These are phyloP conservation scores for Enteromius trimaculatus DNA, from an alignment of 2,797 vertebrate species.

Conservation along the genomic window DNA sequence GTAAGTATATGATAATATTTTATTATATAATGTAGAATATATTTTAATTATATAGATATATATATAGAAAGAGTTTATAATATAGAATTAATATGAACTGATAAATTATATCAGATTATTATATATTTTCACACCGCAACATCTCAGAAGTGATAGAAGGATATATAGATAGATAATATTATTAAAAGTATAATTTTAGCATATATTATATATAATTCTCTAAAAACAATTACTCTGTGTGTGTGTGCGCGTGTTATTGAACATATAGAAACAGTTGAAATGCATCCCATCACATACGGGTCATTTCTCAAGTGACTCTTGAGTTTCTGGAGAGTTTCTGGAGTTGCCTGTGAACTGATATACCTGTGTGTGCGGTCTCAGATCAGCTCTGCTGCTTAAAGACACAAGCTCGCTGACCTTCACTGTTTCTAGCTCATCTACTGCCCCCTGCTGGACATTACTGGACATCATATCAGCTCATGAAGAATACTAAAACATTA, in stretches of 20 bases:
- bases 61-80: too few relatives aligned
- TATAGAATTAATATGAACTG: too few relatives aligned
- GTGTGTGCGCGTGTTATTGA: background rate
- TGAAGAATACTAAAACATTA: background rate
- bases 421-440: slow-evolving; percentile 34
- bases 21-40: too few relatives aligned
- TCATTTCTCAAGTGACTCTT: background rate
- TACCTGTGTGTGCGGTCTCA: background rate
- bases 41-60: too few relatives aligned
- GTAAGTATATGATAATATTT: too few relatives aligned
- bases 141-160: background rate
- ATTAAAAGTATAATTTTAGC: background rate
- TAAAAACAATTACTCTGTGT: background rate
- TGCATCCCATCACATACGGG: background rate
- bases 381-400: background rate
- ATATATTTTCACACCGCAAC: background rate
- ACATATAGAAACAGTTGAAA: background rate
- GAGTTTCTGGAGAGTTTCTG: background rate
- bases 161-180: background rate
- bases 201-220: background rate
- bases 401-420: background rate
- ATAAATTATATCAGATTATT: background rate
- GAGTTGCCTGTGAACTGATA: background rate
- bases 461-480: background rate
- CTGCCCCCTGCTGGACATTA: slow-evolving; percentile 50